Evolutionary conservation across 2,888 invertebrate species (phyloP).

Genomic region (Cistogaster globosa): DNA sequence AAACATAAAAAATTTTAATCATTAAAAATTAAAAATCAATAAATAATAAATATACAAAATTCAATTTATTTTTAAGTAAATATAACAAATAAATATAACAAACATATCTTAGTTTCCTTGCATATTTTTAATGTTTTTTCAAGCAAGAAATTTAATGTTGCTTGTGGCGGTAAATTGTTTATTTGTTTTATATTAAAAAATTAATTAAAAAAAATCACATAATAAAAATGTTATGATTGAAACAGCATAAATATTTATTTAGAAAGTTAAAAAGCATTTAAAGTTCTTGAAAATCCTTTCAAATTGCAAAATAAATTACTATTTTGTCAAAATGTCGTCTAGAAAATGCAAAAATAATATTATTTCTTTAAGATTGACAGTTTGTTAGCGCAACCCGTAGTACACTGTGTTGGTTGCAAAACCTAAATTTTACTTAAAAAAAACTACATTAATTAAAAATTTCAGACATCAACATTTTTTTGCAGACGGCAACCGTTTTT

Average conservation of each 20-base stretch:
- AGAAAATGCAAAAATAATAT: no score
- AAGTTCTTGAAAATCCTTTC: no score
- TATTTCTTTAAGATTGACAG: no score
- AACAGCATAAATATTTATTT: slow-evolving; percentile 17
- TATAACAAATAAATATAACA: slow-evolving; percentile 15
- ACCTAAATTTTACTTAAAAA: no score
- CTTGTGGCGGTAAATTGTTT: not conserved
- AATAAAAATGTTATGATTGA: not conserved
- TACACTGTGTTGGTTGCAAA: no score
- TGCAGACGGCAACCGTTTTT: no score
- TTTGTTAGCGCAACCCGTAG: no score
- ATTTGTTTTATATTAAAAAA: not conserved
- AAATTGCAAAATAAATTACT: no score
- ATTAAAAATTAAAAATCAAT: not conserved
- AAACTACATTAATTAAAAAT: no score
- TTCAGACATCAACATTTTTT: no score
- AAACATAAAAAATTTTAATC: slow-evolving; percentile 39
- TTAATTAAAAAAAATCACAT: not conserved
- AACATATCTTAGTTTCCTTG: not conserved
- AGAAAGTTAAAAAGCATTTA: not conserved
- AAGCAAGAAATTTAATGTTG: not conserved
- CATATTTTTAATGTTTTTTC: not conserved
- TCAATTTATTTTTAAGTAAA: slow-evolving; percentile 29
- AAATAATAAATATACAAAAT: not conserved
- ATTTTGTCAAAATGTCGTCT: no score